Conservation (phyloP, 2,113 vertebrate species). For the Apaloderma vittatum region DNA sequence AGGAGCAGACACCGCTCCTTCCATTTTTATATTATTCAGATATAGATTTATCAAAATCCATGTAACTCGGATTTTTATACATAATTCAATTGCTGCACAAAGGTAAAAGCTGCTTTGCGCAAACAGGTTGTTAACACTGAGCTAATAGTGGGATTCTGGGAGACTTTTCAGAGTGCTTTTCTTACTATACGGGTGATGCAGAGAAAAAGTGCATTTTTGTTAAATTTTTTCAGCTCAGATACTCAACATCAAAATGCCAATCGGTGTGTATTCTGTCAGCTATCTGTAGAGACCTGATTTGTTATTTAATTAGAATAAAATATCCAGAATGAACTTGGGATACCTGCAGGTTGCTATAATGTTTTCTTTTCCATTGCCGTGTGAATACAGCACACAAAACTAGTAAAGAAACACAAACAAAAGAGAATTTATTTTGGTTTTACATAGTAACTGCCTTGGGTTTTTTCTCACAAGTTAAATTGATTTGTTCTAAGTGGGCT, state of each 20-base stretch:
- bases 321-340: not conserved
- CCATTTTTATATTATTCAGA: not conserved
- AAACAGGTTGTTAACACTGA: not conserved
- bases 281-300: not conserved
- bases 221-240: not conserved
- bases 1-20: not conserved
- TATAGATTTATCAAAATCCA: not conserved
- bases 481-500: not conserved
- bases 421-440: not conserved
- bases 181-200: not conserved
- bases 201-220: not conserved
- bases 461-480: not conserved
- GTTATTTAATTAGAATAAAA: constrained; percentile 4
- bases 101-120: constrained; percentile 17
- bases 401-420: not conserved
- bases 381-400: not conserved
- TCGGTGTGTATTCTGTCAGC: not conserved
- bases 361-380: not conserved
- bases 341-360: not conserved
- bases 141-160: not conserved
- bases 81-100: not conserved
- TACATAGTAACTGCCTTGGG: not conserved
- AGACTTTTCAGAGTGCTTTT: not conserved
- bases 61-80: not conserved
- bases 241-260: not conserved